Evolutionary conservation across 2,797 vertebrate genomes (phyloP).

Genomic region (Neoniphon sammara): DNA sequence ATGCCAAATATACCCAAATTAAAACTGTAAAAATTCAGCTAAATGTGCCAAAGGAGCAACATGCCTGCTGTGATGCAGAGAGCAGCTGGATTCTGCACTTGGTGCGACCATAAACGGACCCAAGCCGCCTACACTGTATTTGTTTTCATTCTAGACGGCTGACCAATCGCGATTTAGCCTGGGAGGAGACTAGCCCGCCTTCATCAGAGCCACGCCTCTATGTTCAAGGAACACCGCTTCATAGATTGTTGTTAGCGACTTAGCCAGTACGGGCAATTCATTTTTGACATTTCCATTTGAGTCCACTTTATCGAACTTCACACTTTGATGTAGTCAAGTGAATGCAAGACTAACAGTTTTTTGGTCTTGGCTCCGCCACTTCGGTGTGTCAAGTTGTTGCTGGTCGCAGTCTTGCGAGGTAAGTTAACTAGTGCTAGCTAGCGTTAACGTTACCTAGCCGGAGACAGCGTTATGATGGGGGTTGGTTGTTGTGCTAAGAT

Average conservation of each 20-base stretch:
- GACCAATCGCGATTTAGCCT: conserved; percentile 69
- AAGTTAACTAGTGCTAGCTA: conserved; percentile 77
- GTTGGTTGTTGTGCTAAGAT: conserved; percentile 78
- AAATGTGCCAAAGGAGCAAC: no score
- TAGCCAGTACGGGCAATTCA: conserved; percentile 61
- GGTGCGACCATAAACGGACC: conserved; percentile 10
- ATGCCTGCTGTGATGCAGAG: no score
- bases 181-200: conserved; percentile 73
- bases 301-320: conserved; percentile 43
- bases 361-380: conserved; percentile 15
- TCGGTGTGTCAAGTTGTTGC: conserved; percentile 64
- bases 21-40: no score
- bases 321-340: conserved; percentile 22
- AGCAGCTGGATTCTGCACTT: not conserved
- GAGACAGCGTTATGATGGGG: conserved; percentile 53
- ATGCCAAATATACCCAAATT: no score
- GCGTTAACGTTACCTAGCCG: conserved; percentile 58
- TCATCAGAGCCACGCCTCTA: conserved; percentile 73
- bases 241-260: conserved; percentile 83
- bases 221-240: conserved; percentile 81
- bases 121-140: conserved; percentile 47
- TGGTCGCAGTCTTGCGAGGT: conserved; percentile 79
- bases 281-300: conserved; percentile 64
- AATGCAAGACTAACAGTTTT: conserved; percentile 31
- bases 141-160: conserved; percentile 71